Conservation (phyloP, 2,113 vertebrate species). For the Leucopternis melanops region DNA sequence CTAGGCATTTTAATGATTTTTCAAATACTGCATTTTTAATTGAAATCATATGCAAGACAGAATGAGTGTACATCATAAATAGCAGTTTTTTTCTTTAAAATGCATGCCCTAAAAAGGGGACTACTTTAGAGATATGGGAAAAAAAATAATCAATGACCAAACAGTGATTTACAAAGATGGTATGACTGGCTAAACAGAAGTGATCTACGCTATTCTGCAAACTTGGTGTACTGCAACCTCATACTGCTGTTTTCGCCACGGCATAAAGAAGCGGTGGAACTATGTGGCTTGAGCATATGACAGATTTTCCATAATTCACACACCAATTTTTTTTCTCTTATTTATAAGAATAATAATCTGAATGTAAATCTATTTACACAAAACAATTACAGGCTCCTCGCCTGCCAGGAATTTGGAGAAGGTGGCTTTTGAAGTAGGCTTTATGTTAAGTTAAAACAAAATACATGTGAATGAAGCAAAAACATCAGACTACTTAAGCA, state of each 20-base stretch:
- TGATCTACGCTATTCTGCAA: neutral
- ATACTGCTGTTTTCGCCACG: neutral
- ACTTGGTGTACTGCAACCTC: neutral
- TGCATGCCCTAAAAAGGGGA: neutral
- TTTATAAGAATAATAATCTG: neutral
- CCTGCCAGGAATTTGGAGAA: neutral
- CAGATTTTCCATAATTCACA: neutral
- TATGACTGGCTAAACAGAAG: neutral
- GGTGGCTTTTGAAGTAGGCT: neutral
- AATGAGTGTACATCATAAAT: neutral
- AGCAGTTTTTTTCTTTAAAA: neutral
- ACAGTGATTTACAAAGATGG: neutral
- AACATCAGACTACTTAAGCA: neutral
- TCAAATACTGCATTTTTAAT: neutral
- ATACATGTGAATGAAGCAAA: neutral
- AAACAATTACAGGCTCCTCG: neutral
- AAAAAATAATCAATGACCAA: neutral
- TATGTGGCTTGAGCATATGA: neutral
- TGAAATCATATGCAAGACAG: neutral
- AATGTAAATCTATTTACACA: neutral
- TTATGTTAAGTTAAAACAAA: neutral
- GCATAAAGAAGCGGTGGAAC: neutral
- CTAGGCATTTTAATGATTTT: neutral
- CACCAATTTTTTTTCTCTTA: neutral
- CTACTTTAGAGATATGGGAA: neutral